Evolutionary conservation across 2,888 invertebrate species (phyloP), one percentile per base, ranked within the genome.

Genomic region (Trissolcus japonicus): DNA sequence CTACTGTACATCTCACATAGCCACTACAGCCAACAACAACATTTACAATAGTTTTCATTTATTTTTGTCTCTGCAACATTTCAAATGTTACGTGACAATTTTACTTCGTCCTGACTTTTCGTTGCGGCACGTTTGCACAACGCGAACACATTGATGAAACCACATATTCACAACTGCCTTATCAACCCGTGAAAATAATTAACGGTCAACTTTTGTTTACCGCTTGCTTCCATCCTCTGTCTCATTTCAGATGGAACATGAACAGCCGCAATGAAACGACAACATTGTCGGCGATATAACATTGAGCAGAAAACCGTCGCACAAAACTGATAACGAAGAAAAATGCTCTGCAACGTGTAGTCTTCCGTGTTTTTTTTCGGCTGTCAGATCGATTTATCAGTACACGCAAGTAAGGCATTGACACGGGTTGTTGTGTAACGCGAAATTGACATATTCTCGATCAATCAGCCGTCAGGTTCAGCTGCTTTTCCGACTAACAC

Each of bases 381-480:
- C 56, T 46, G 25, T 57, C 35, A 25, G 25, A 74, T 78, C 69
- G 73, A 74, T 78, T 78, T 74, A 68, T 68, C 68, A 60, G 73
- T 69, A 63, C 75, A 75, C 80, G 67, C 63, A 66, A 65, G 66
- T 78, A 81, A 84, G 82, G 83, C 83, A 83, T 82, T 81, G 82
- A 82, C 77, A 68, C 82, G 83, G 83, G 83, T 83, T 83, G 82
- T 84, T 83, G 82, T 84, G 84, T 84, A 86, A 86, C 83, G 83
- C 84, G 82, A 85, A 86, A 86, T 86, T 87, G 87, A 87, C 87
- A 85, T 85, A 87, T 86, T 86, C 86, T 87, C 87, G 82, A 87
- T 87, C 87, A 87, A 86, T 87, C 87, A 86, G 78, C 79, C 84
- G 84, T 87, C 87, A 83, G 61, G 78, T 80, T 78, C 86, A 86